Conservation (phyloP, 1,140 invertebrate species). For the Homalodisca vitripennis region DNA sequence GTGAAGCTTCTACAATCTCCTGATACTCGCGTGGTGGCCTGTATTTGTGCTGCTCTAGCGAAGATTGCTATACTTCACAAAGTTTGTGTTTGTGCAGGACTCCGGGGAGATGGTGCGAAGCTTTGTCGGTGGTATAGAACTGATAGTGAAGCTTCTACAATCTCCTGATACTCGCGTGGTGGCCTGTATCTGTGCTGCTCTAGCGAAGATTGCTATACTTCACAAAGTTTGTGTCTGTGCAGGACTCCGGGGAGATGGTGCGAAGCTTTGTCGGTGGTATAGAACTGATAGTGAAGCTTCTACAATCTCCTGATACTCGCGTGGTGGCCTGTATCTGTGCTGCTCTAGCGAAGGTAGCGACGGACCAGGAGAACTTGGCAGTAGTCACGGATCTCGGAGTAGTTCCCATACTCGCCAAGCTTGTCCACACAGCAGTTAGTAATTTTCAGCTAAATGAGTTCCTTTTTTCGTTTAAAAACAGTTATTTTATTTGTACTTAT, state of each 20-base stretch:
- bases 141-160: slow-evolving; percentile 81
- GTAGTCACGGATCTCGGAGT: slow-evolving; percentile 93
- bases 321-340: slow-evolving; percentile 85
- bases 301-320: slow-evolving; percentile 73
- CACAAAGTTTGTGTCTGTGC: slow-evolving; percentile 32
- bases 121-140: slow-evolving; percentile 87
- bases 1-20: slow-evolving; percentile 80
- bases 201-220: slow-evolving; percentile 77
- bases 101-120: slow-evolving; percentile 89
- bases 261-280: slow-evolving; percentile 89
- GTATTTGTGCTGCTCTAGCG: slow-evolving; percentile 85
- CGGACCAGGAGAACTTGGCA: slow-evolving; percentile 87
- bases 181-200: slow-evolving; percentile 82
- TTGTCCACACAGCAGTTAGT: slow-evolving; percentile 67
- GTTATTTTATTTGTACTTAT: too few species aligned
- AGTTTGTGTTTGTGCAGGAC: too few species aligned
- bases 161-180: slow-evolving; percentile 76
- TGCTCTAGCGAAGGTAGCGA: slow-evolving; percentile 84
- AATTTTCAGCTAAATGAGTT: too few species aligned
- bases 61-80: slow-evolving; percentile 87
- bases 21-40: slow-evolving; percentile 74
- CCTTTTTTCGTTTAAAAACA: too few species aligned
- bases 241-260: slow-evolving; percentile 88
- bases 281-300: slow-evolving; percentile 81
- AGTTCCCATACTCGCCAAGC: slow-evolving; percentile 77